Percentiles rank a stretch among this genome's conserved stretches.
These are phyloP conservation scores for Gnathonemus longibarbis DNA, from an alignment of 2,113 vertebrate genomes.

Conservation along the genomic window DNA sequence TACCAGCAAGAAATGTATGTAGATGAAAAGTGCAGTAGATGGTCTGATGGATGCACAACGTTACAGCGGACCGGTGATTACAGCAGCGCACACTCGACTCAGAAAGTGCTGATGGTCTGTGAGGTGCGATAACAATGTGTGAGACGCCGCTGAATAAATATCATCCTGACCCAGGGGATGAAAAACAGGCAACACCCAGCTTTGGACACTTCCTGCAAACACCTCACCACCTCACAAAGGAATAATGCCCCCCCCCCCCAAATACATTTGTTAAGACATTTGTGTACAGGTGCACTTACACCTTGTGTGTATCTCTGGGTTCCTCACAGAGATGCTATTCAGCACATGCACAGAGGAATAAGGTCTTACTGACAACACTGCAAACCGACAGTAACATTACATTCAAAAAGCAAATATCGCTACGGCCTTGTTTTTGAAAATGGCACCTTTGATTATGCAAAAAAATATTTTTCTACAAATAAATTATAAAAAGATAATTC, in stretches of 20 bases:
- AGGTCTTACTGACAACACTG: background rate
- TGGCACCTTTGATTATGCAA: background rate
- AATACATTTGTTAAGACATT: background rate
- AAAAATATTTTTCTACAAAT: background rate
- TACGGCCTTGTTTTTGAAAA: background rate
- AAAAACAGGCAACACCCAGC: background rate
- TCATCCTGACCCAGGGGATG: background rate
- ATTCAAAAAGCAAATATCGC: background rate
- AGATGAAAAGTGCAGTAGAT: background rate
- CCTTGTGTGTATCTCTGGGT: background rate
- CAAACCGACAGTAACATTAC: background rate
- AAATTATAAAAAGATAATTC: background rate
- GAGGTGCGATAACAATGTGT: background rate
- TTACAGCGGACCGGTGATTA: background rate
- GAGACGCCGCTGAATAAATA: background rate
- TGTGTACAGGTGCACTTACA: background rate
- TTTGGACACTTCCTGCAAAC: background rate
- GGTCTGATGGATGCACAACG: background rate
- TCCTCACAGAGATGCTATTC: background rate
- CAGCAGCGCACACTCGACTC: background rate
- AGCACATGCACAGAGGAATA: background rate
- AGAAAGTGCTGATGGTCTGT: background rate
- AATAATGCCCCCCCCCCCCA: background rate
- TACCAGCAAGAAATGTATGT: background rate
- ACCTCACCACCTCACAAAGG: background rate